A percentile compares a stretch with the other conserved stretches of the same genome.
phyloP scores from a whole-genome alignment of 2,113 vertebrate species.

The Labeo rohita region DNA sequence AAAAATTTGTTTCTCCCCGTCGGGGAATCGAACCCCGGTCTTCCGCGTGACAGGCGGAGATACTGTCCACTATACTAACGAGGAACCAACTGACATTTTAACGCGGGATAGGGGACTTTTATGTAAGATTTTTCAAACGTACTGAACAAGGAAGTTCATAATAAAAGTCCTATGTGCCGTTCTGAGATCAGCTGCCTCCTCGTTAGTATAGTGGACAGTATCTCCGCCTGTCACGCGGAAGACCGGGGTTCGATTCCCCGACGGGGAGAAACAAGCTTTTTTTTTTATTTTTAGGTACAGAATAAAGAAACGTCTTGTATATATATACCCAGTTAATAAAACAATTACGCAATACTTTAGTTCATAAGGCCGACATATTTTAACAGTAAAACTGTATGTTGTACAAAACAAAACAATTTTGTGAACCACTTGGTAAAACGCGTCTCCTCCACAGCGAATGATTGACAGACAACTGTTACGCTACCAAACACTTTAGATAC shows the following conservation, averaged over 20 bases:
- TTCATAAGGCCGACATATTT: too few relatives aligned
- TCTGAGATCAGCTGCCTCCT: background rate
- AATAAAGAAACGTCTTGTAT: too few relatives aligned
- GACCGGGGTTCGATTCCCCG: conserved; percentile 27
- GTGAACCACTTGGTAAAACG: too few relatives aligned
- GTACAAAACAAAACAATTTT: too few relatives aligned
- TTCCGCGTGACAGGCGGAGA: conserved; percentile 34
- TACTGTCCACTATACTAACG: conserved; percentile 35
- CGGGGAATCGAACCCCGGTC: conserved; percentile 30
- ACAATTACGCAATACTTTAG: too few relatives aligned
- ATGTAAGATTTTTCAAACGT: background rate
- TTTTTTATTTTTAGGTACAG: background rate
- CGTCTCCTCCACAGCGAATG: too few relatives aligned
- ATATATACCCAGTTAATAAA: too few relatives aligned
- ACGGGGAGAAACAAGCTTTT: background rate
- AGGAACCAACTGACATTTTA: background rate
- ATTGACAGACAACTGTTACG: too few relatives aligned
- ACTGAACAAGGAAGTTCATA: too few relatives aligned
- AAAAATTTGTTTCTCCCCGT: background rate
- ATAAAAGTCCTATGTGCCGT: too few relatives aligned
- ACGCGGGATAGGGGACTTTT: background rate
- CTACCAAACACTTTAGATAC: too few relatives aligned
- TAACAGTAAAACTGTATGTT: too few relatives aligned
- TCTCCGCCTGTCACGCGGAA: conserved; percentile 23
- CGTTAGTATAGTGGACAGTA: conserved; percentile 37